These are phyloP conservation scores for Phoeniculus purpureus DNA, from an alignment of 2,797 vertebrate genomes.

Conservation along the genomic window DNA sequence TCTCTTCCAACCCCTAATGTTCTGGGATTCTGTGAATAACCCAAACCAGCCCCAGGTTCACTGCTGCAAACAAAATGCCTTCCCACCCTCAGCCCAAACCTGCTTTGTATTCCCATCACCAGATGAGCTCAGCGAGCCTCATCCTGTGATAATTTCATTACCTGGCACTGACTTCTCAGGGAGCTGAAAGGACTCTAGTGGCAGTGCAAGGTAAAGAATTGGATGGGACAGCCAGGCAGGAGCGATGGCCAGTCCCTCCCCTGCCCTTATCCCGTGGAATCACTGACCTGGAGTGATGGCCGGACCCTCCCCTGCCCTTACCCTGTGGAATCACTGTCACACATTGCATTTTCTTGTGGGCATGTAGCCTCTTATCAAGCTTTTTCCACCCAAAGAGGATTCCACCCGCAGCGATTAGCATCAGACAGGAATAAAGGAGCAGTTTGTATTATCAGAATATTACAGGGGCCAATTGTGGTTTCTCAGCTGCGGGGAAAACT, in stretches of 20 bases:
- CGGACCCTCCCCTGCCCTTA: not conserved
- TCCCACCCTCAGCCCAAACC: not conserved
- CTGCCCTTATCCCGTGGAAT: not conserved
- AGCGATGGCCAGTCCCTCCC: not conserved
- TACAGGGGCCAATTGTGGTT: slow-evolving; percentile 51
- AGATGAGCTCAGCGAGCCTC: slow-evolving; percentile 48
- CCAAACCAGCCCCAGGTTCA: not conserved
- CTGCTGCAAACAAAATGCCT: not conserved
- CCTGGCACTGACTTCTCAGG: slow-evolving; percentile 8
- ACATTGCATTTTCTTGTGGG: not conserved
- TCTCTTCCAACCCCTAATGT: too few relatives aligned
- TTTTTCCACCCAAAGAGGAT: not conserved
- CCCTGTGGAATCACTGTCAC: not conserved
- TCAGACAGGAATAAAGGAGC: not conserved
- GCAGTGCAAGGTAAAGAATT: not conserved
- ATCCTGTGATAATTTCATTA: slow-evolving; percentile 49
- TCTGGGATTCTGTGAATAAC: not conserved
- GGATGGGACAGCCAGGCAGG: not conserved
- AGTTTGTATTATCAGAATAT: slow-evolving; percentile 33
- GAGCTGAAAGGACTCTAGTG: slow-evolving; percentile 36
- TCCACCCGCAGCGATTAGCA: not conserved
- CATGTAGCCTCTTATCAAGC: not conserved
- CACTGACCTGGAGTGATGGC: not conserved
- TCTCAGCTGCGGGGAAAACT: slow-evolving; percentile 48
- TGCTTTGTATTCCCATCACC: not conserved